Conservation (phyloP, 2,888 invertebrate species). For the Drosophila incognita region DNA sequence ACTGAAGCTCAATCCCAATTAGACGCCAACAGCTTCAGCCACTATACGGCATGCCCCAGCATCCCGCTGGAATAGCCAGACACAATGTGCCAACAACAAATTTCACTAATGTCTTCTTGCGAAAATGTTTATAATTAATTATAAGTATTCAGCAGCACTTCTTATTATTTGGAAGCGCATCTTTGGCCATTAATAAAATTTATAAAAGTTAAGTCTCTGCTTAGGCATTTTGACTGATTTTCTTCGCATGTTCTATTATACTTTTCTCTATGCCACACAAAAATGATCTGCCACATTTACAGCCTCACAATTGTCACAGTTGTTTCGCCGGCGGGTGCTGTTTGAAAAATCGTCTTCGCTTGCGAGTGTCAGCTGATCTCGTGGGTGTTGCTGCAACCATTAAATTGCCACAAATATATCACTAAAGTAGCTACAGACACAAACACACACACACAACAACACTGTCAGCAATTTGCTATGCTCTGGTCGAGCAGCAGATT, state of each 20-base stretch:
- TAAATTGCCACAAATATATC: slow-evolving; percentile 70
- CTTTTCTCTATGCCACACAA: slow-evolving; percentile 10
- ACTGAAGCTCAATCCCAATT: slow-evolving; percentile 80
- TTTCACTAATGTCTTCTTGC: slow-evolving; percentile 52
- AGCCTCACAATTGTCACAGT: slow-evolving; percentile 24
- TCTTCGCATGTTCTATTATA: neutral
- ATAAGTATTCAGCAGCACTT: slow-evolving; percentile 34
- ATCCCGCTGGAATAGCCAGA: slow-evolving; percentile 11
- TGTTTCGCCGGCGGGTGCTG: slow-evolving; percentile 20
- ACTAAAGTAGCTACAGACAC: slow-evolving; percentile 55
- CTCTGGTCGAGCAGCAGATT: slow-evolving; percentile 3
- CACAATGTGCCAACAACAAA: slow-evolving; percentile 59
- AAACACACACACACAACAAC: slow-evolving; percentile 26
- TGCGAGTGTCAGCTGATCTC: slow-evolving; percentile 56
- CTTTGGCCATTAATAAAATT: slow-evolving; percentile 75
- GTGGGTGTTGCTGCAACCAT: slow-evolving; percentile 69
- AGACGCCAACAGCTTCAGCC: slow-evolving; percentile 26
- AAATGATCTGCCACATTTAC: slow-evolving; percentile 62
- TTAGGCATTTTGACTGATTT: slow-evolving; percentile 54
- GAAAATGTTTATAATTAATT: slow-evolving; percentile 50
- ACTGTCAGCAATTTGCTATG: slow-evolving; percentile 48
- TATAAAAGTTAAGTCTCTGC: slow-evolving; percentile 56
- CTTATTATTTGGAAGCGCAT: slow-evolving; percentile 46
- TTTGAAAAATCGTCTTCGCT: slow-evolving; percentile 63
- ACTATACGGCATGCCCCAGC: neutral